Percentiles rank a stretch among this genome's conserved stretches.
Evolutionary conservation across 2,888 invertebrate species (phyloP).

Genomic region (Hoplodrina blanda): DNA sequence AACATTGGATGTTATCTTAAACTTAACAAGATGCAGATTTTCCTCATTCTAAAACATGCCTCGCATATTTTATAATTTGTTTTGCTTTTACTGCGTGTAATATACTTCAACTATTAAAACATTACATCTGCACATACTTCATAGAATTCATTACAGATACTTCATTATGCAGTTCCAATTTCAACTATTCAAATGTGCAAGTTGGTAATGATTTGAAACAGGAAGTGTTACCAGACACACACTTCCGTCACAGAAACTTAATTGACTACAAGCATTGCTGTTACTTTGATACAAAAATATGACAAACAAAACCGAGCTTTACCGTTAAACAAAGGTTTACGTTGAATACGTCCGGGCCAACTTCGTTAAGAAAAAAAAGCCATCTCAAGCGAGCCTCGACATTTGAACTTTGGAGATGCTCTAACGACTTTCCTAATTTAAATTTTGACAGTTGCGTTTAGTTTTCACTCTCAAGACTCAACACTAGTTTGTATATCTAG

Average conservation of each 20-base stretch:
- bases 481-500: not conserved
- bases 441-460: constrained; percentile 29
- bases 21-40: not conserved
- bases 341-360: not conserved
- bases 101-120: not conserved
- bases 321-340: constrained; percentile 8
- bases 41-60: constrained; percentile 1
- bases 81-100: not conserved
- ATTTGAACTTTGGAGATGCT: constrained; percentile 24
- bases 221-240: constrained; percentile 36
- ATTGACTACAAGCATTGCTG: constrained; percentile 26
- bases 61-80: not conserved
- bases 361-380: not conserved
- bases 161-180: constrained; percentile 11
- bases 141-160: not conserved
- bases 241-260: constrained; percentile 43
- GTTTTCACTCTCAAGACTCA: constrained; percentile 1
- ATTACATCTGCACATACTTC: not conserved
- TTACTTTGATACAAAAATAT: constrained; percentile 41
- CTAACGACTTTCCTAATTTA: constrained; percentile 28
- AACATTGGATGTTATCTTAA: no score
- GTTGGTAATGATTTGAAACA: constrained; percentile 21
- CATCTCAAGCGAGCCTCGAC: not conserved
- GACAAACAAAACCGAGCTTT: constrained; percentile 22
- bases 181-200: constrained; percentile 10